Evolutionary conservation across 2,797 vertebrate species (phyloP).

Genomic region (Liasis olivaceus): DNA sequence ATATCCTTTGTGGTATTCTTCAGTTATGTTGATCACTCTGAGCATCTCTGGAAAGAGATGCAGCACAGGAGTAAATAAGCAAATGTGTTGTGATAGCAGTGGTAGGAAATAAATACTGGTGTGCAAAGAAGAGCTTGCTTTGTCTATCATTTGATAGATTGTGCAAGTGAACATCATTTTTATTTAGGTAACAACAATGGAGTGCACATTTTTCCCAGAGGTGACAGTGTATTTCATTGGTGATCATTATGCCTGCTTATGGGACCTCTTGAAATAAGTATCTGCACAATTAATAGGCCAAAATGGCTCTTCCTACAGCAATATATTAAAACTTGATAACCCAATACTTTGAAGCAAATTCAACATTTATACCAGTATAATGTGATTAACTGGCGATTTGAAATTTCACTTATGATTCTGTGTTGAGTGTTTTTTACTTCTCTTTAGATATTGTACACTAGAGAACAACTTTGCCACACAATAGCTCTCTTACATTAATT

Average conservation of each 20-base stretch:
- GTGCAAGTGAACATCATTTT: not conserved
- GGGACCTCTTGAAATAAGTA: conserved; percentile 10
- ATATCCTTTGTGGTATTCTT: no score
- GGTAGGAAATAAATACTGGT: not conserved
- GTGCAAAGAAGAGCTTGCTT: not conserved
- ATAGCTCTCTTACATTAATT: not conserved
- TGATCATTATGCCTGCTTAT: conserved; percentile 17
- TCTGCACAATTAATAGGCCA: not conserved
- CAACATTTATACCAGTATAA: not conserved
- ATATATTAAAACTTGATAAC: not conserved
- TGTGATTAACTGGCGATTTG: not conserved
- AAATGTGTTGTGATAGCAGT: not conserved
- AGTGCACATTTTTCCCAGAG: not conserved
- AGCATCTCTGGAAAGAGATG: no score
- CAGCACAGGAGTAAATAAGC: no score
- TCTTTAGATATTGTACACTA: not conserved
- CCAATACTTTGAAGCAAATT: not conserved
- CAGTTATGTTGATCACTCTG: no score
- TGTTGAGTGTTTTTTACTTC: not conserved
- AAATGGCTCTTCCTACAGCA: not conserved
- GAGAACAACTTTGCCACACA: not conserved
- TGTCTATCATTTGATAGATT: not conserved
- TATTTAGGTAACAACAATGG: not conserved
- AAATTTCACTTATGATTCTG: not conserved
- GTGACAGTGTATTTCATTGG: conserved; percentile 9